Conservation (phyloP, 2,797 vertebrate species). For the Percopsis omiscomaycus region DNA sequence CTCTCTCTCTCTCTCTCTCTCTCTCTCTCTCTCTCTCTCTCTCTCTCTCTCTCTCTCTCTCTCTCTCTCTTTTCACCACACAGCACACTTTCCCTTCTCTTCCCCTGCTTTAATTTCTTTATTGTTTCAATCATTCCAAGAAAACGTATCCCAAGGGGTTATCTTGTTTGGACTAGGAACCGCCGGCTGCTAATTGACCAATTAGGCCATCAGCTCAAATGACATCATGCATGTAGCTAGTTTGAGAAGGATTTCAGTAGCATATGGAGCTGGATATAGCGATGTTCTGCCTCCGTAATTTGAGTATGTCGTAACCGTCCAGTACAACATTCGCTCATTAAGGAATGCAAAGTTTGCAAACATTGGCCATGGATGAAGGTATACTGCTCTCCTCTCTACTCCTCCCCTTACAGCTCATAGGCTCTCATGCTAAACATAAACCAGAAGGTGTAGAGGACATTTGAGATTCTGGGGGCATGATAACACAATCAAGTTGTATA, state of each 20-base stretch:
- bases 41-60: slow-evolving; percentile 24
- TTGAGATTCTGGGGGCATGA: too few relatives aligned
- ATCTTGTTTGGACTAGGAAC: slow-evolving; percentile 63
- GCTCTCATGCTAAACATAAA: too few relatives aligned
- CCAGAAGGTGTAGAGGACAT: too few relatives aligned
- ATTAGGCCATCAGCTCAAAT: slow-evolving; percentile 63
- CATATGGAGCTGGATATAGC: slow-evolving; percentile 20
- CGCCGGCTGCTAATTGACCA: slow-evolving; percentile 67
- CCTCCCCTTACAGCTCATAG: too few relatives aligned
- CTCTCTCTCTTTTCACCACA: not conserved
- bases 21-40: slow-evolving; percentile 28
- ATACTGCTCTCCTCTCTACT: too few relatives aligned
- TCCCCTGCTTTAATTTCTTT: slow-evolving; percentile 61
- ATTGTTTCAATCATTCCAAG: slow-evolving; percentile 72
- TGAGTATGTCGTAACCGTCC: too few relatives aligned
- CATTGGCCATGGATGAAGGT: too few relatives aligned
- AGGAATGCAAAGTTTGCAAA: too few relatives aligned
- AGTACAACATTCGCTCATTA: too few relatives aligned
- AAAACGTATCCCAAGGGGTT: slow-evolving; percentile 60
- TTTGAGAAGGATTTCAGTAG: slow-evolving; percentile 42
- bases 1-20: slow-evolving; percentile 62
- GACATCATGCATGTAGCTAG: slow-evolving; percentile 60
- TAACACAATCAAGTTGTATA: too few relatives aligned
- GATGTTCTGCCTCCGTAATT: not conserved
- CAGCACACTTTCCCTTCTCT: slow-evolving; percentile 14